Evolutionary conservation across 2,888 invertebrate genomes (phyloP), one percentile per base, ranked within the genome.

Genomic region (Amaurobius ferox): DNA sequence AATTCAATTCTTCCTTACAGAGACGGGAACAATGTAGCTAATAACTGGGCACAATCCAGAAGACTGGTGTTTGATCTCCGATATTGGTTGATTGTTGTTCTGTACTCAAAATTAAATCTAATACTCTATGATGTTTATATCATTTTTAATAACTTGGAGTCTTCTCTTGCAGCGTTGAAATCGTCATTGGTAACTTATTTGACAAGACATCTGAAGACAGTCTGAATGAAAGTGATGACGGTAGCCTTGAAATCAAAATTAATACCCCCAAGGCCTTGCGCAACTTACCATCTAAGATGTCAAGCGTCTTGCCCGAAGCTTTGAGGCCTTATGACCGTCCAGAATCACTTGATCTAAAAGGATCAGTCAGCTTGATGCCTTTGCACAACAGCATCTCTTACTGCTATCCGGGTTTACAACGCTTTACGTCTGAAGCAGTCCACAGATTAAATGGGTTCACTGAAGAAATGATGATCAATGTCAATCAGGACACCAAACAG

Each of bases 341-440:
- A 16, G 55, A 68, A 30, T 29, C 76, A 1, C 30, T 71, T 30
- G 86, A 86, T 29, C 44, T 70, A n/a, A 86, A 86, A 29, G 86
- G 79, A 26, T 86, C 86, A 19, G 74, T 86, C 62, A 86, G 86
- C 29, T 28, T 86, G 9, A 74, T 79, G 39, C 86, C 86, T 1
- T 32, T 86, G 19, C 86, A 86, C n/a, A 86, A 86, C 66, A 86
- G 86, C 66, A 72, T 86, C 6, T 86, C 86, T 0, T 86, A 86
- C 62, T 86, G 86, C 48, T 86, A 40, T 23, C 86, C 86, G n/a
- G 70, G 67, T 19, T 29, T 48, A 7, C 68, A 39, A 5, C 48
- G 29, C 0, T 62, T 32, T 16, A 16, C 39, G 11, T 16, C 68
- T 9, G 44, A 77, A 0, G 48, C 32, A 1, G 1, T 83, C 66